phyloP scores from a whole-genome alignment of 2,888 invertebrate species.

The Erebia palarica region DNA sequence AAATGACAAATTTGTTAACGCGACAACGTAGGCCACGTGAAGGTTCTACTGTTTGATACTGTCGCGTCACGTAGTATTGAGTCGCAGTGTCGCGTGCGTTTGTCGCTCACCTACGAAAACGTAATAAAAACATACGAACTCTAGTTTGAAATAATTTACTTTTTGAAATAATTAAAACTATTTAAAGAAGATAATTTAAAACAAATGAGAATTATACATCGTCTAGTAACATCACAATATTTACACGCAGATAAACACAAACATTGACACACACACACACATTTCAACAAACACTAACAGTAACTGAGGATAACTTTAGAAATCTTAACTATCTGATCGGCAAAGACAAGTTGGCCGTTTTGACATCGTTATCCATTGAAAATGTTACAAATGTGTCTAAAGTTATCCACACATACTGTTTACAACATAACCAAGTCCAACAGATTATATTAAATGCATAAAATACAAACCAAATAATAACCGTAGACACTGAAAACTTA shows the following conservation, averaged over 20 bases:
- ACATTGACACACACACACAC: conserved; percentile 41
- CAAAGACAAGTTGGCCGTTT: too few relatives aligned
- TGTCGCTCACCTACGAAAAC: too few relatives aligned
- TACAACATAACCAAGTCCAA: conserved; percentile 47
- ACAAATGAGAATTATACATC: conserved; percentile 10
- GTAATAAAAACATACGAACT: too few relatives aligned
- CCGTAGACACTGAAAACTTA: conserved; percentile 49
- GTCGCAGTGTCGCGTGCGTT: too few relatives aligned
- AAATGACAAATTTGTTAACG: too few relatives aligned
- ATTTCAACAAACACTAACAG: conserved; percentile 43
- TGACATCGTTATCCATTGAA: too few relatives aligned
- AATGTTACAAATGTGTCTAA: neutral
- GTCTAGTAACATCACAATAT: conserved; percentile 61
- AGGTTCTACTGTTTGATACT: too few relatives aligned
- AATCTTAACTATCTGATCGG: too few relatives aligned
- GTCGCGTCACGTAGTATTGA: too few relatives aligned
- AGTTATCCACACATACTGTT: conserved; percentile 50
- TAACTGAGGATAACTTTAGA: neutral
- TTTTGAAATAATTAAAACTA: too few relatives aligned
- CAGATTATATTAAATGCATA: conserved; percentile 51
- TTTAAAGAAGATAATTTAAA: neutral
- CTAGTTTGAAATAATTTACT: too few relatives aligned
- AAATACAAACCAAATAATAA: conserved; percentile 62
- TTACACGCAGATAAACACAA: conserved; percentile 45
- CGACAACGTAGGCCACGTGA: too few relatives aligned